These are phyloP conservation scores for Hipparchia semele DNA, from an alignment of 2,888 invertebrate species.

Conservation along the genomic window DNA sequence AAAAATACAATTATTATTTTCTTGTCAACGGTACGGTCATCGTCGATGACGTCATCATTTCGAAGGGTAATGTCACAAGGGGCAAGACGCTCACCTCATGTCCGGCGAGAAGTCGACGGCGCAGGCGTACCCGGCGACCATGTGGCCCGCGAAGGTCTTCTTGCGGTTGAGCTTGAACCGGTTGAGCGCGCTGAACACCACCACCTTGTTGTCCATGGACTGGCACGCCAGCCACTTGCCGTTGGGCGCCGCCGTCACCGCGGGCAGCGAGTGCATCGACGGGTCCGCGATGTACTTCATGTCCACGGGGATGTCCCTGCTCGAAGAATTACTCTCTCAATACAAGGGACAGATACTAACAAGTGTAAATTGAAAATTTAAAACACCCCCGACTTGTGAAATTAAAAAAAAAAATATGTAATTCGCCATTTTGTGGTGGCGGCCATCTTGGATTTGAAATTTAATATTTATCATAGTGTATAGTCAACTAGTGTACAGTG, in stretches of 20 bases:
- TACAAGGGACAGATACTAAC: not conserved
- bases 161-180: conserved; percentile 83
- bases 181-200: conserved; percentile 98
- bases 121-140: conserved; percentile 99
- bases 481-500: too few relatives aligned
- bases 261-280: conserved; percentile 99
- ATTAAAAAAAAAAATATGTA: too few relatives aligned
- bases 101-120: conserved; percentile 98
- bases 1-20: too few relatives aligned
- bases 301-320: conserved; percentile 96
- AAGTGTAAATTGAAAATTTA: too few relatives aligned
- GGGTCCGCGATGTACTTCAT: conserved; percentile 99
- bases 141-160: conserved; percentile 98
- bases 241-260: conserved; percentile 97
- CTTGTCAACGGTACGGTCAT: too few relatives aligned
- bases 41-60: too few relatives aligned
- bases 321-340: not conserved
- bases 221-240: conserved; percentile 99
- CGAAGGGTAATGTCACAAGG: too few relatives aligned
- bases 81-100: conserved; percentile 88
- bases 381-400: too few relatives aligned
- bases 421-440: too few relatives aligned
- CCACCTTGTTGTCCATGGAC: conserved; percentile 99
- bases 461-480: too few relatives aligned
- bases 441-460: too few relatives aligned